Evolutionary conservation across 2,888 invertebrate species (phyloP), one percentile per base, ranked within the genome.

Genomic region (Coleophora deauratella): DNA sequence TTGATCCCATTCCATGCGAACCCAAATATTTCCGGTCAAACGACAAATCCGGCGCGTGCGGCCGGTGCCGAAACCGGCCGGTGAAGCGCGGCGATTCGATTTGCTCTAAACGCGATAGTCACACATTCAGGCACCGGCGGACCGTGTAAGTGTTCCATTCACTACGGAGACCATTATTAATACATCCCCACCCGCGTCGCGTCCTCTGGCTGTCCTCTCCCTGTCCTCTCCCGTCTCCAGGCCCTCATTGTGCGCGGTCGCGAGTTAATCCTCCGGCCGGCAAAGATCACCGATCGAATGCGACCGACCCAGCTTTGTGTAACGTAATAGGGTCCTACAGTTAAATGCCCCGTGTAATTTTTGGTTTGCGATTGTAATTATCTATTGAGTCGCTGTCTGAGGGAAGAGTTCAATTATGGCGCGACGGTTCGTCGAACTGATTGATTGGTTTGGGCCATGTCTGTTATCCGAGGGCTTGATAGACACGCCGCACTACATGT

Each of bases 331-430:
- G 78, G 75, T 76, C 76, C 72, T 67, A 69, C 70, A 55, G 72
- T 76, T 79, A 74, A 81, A 82, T 76, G 75, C 72, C 59, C 76
- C 78, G 68, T 78, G 78, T 81, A 80, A 84, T 84, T 80, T 80
- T 82, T 77, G 81, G 81, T 84, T 81, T 79, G 81, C 80, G 67
- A 75, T 80, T 78, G 80, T 76, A 84, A 81, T 81, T 81, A 80
- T 81, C 72, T 80, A 77, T 77, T 72, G 75, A 75, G 75, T 75
- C 62, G 72, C 65, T 52, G 59, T 65, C 61, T 63, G 61, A 66
- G 77, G 74, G 79, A 79, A 80, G 78, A 81, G 78, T 81, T 80
- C 77, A 74, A 81, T 82, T 82, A 77, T 73, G 68, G 67, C 66
- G 73, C 68, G 70, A 68, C 72, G 79, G 72, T 80, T 66, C 68